Evolutionary conservation across 2,113 vertebrate genomes (phyloP), one percentile per base, ranked within the genome.

Genomic region (Nematolebias whitei): DNA sequence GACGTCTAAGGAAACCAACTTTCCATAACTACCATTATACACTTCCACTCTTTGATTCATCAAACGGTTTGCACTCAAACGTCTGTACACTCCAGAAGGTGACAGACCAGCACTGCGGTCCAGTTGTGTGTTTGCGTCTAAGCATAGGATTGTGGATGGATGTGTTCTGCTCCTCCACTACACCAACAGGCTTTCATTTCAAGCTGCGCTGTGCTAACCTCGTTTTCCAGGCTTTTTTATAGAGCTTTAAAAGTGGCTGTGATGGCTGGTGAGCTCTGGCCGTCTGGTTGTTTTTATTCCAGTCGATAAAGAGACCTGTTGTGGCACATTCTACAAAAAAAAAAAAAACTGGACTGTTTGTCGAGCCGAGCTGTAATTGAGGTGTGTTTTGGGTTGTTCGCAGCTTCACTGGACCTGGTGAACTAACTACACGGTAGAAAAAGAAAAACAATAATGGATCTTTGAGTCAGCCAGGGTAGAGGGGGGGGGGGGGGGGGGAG

Each of bases 381-480:
- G 79, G 83, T 85, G 83, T 83, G 81, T 85, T 88, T 87, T 78
- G 84, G 80, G 80, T 86, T 88, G 74, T 80, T 83, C 53, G 48
- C 81, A 83, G 79, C 80, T 82, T 85, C 78, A 10, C 69, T 85
- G 79, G 82, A 85, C 85, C 87, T 82, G 59, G 29, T 89, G 84
- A 89, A 88, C 89, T 24, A 71, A 71, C 74, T 74, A 49, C 75
- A 79, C 72, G 63, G 52, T 61, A 45, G 72, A 85, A 82, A 63
- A 59, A 44, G 23, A 43, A 44, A 55, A 87, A 76, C 66, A 76
- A 87, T 83, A 88, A 88, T 86, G 82, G 81, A 85, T 83, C 85
- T 85, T 83, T 88, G 84, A 88, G 78, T 88, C 74, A 78, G 79
- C 78, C 76, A 65, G 71, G 1, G 52, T 57, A 55, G n/a, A 22